phyloP scores from a whole-genome alignment of 1,140 invertebrate species.

The Eupeodes corollae region DNA sequence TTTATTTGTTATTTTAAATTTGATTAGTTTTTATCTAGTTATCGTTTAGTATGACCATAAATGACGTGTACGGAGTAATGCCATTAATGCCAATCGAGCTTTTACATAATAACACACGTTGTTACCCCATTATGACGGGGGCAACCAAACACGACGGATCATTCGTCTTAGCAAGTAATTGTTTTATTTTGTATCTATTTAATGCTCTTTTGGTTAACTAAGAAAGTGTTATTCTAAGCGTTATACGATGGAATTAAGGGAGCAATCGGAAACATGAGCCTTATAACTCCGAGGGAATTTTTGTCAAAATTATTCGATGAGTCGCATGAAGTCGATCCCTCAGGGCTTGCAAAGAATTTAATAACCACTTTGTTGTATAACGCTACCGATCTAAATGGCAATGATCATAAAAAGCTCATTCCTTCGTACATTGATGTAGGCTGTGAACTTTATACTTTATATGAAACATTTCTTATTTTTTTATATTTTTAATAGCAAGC shows the following conservation, averaged over 20 bases:
- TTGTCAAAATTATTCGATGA: constrained; percentile 12
- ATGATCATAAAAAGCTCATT: constrained; percentile 20
- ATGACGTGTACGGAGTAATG: constrained; percentile 22
- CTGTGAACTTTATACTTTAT: neutral
- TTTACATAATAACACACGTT: constrained; percentile 8
- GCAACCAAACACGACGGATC: constrained; percentile 33
- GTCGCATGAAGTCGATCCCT: constrained; percentile 9
- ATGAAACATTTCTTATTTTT: neutral
- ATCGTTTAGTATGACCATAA: constrained; percentile 19
- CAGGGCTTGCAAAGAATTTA: constrained; percentile 17
- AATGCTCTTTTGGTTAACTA: neutral
- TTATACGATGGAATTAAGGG: constrained; percentile 17
- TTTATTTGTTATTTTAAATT: neutral
- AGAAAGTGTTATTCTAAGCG: constrained; percentile 10
- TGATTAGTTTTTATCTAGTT: constrained; percentile 8
- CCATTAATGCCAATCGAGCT: constrained; percentile 16
- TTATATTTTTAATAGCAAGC: constrained; percentile 13
- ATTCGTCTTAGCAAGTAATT: constrained; percentile 26
- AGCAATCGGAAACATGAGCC: constrained; percentile 12
- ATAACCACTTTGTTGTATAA: constrained; percentile 18
- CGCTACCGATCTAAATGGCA: constrained; percentile 11
- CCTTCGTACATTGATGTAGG: constrained; percentile 30
- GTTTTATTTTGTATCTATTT: neutral
- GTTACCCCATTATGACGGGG: constrained; percentile 25
- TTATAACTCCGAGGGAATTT: constrained; percentile 19